phyloP scores from a whole-genome alignment of 2,113 vertebrate genomes.

The Sterna hirundo region DNA sequence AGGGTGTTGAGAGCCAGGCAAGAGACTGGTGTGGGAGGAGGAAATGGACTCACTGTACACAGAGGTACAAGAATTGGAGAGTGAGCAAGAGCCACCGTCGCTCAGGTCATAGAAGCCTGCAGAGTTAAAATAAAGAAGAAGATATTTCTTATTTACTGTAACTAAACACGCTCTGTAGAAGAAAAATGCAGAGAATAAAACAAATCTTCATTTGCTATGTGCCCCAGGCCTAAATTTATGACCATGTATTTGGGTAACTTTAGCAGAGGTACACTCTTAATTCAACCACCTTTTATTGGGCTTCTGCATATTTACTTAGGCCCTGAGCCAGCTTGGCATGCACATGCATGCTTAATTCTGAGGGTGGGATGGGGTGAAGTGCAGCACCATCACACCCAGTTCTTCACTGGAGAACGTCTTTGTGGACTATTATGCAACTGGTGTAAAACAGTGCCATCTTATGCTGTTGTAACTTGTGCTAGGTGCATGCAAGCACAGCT shows the following conservation, averaged over 20 bases:
- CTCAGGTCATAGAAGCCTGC: constrained; percentile 96
- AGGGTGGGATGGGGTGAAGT: not conserved
- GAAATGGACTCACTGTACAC: constrained; percentile 89
- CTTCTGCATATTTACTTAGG: not conserved
- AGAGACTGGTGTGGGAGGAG: constrained; percentile 79
- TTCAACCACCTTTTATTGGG: not conserved
- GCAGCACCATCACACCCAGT: not conserved
- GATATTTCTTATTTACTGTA: not conserved
- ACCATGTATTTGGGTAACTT: not conserved
- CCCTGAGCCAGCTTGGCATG: not conserved
- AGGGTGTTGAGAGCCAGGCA: constrained; percentile 57
- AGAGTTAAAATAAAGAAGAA: not conserved
- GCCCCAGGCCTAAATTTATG: not conserved
- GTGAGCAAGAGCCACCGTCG: constrained; percentile 87
- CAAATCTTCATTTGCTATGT: not conserved
- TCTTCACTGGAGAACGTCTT: not conserved
- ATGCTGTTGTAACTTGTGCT: not conserved
- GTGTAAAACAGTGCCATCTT: not conserved
- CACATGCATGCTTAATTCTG: not conserved
- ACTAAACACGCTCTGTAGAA: not conserved
- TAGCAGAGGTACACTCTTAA: not conserved
- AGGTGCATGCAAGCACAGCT: not conserved
- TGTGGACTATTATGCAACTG: not conserved
- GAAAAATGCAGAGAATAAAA: not conserved
- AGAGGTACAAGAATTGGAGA: constrained; percentile 92